phyloP scores from a whole-genome alignment of 2,113 vertebrate genomes.

The Thomomys bottae region DNA sequence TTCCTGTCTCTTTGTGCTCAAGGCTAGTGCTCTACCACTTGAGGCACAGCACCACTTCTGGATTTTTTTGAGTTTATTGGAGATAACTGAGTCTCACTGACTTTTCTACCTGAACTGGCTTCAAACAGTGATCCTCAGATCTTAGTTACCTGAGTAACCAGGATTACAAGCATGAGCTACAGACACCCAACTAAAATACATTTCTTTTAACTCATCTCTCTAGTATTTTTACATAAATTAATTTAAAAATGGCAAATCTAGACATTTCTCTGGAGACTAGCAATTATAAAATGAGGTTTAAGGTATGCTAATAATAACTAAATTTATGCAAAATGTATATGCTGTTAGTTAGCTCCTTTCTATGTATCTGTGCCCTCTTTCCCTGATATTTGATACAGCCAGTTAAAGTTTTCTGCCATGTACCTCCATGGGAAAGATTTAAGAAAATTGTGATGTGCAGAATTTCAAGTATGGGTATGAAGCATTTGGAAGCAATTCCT shows the following conservation, averaged over 20 bases:
- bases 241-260: neutral
- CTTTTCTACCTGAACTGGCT: too few relatives aligned
- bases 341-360: neutral
- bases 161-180: too few relatives aligned
- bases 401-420: neutral
- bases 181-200: too few relatives aligned
- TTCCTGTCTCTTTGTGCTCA: too few relatives aligned
- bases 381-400: neutral
- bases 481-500: conserved; percentile 72
- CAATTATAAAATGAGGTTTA: neutral
- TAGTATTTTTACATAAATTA: neutral
- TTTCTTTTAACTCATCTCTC: neutral
- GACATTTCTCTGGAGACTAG: neutral
- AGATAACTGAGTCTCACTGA: too few relatives aligned
- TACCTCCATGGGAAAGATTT: conserved; percentile 13
- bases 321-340: neutral
- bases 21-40: too few relatives aligned
- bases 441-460: conserved; percentile 46
- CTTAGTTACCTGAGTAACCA: too few relatives aligned
- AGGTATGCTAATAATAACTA: neutral
- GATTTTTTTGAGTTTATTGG: too few relatives aligned
- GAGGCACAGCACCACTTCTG: too few relatives aligned
- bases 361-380: neutral
- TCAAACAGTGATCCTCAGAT: too few relatives aligned
- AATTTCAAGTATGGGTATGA: conserved; percentile 68